Base-by-base conservation (phyloP, 2,888 invertebrate genomes). In the Blastobasis lacticolella region DNA sequence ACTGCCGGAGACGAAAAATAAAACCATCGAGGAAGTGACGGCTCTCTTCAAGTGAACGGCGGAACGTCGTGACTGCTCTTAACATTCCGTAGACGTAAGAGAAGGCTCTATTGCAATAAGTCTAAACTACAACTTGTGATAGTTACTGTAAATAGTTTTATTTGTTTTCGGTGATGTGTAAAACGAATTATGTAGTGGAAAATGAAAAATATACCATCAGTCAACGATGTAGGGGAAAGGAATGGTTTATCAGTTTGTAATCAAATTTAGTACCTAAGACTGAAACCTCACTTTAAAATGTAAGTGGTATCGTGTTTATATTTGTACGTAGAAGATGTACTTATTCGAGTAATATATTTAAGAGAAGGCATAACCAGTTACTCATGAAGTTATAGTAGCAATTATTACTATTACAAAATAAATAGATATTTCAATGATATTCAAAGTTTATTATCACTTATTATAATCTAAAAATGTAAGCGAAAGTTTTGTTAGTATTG, bases 1-100 rank as follows among this genome's bases (percentile, higher is more conserved):
- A 64, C 62, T 89, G 57, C 89, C 89, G 5, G 89, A 89, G 68
- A 89, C 89, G 10, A 89, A 89, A 67, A 88, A 89, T 57, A 86
- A 75, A 57, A 79, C 86, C 9, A 82, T 89, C 48, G 89, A 89
- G 58, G 89, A 89, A 62, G 88, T 89, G 37, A 86, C 88, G 54
- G 81, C 83, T 73, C 73, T 88, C 61, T 89, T 89, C 71, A 89
- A 87, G 57, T 73, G 23, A 82, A 59, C 82, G 6, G 42, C 9
- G 42, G n/a, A 9, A 9, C 9, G 8, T 42, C 6, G 10, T 42
- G 9, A 40, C 7, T 40, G 6, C 6, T 9, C 6, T 40, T 49
- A 23, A 71, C 73, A 78, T 77, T 78, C 73, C 72, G 63, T 76
- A 75, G 66, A 54, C 48, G 6, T 75, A 73, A 73, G 64, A 52